Base-by-base conservation (phyloP, 2,797 vertebrate species). In the Garrulus glandarius region DNA sequence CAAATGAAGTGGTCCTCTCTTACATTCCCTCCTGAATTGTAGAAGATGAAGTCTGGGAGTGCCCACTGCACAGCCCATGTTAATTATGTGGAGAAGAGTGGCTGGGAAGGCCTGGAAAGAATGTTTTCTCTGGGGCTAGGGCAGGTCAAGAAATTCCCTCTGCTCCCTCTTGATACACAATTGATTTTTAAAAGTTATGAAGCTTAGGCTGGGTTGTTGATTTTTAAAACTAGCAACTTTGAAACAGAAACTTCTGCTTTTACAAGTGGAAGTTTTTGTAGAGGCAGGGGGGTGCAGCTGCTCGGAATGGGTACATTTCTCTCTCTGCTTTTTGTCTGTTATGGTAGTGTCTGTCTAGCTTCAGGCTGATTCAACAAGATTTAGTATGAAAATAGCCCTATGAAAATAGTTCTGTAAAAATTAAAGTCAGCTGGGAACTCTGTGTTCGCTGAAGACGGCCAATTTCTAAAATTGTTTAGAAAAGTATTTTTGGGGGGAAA, bases 21-120 rank as follows among this genome's bases (percentile, higher is more conserved):
- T 44, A 32, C 0, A 2, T 56, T 76, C 34, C 22, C 22, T 57
- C 7, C 24, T 74, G 68, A 13, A 1, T 24, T 39, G 68, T 47
- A 63, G 59, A 20, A 59, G 2, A 23, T 20, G n/a, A 61, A 17
- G 21, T 32, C 50, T 41, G 47, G 32, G 36, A 8, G 43, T 79
- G 50, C 13, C 20, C 17, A 23, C 9, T 46, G 37, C 30, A 6
- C 4, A 21, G 36, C 13, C 13, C 0, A 0, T 11, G 10, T 8
- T 39, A 30, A 11, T 32, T 60, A 1, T 2, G 3, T 30, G 41
- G 13, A 64, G 65, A 49, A 14, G 18, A 44, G 50, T 9, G 13
- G 11, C 67, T 55, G 22, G 19, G 10, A 71, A 47, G 18, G 50
- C 56, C 41, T 64, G 22, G 30, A 56, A 56, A 63, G 32, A 5